Conservation (phyloP, 2,888 invertebrate genomes). For the Limnephilus marmoratus region DNA sequence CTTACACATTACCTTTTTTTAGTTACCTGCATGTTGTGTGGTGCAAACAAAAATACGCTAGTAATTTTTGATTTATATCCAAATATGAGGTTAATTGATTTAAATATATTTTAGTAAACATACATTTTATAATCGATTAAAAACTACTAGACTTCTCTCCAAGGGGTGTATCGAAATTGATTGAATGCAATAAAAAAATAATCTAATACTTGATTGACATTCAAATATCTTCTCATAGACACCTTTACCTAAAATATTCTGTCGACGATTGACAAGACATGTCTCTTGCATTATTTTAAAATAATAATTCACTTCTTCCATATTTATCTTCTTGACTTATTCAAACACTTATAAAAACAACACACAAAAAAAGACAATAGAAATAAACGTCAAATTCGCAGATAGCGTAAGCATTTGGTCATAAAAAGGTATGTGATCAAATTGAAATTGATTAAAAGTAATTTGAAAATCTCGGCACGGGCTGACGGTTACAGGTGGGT, state of each 20-base stretch:
- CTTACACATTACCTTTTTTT: no score
- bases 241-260: neutral
- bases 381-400: neutral
- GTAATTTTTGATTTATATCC: no score
- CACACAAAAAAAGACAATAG: neutral
- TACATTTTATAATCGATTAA: neutral
- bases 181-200: neutral
- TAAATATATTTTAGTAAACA: neutral
- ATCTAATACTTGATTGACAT: no score
- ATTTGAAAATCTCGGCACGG: conserved; percentile 16
- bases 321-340: neutral
- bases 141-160: no score
- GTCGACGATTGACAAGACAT: neutral
- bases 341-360: neutral
- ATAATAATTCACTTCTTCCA: neutral
- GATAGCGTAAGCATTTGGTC: neutral
- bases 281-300: neutral
- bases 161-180: neutral
- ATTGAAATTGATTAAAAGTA: neutral
- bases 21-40: neutral
- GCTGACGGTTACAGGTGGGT: conserved; percentile 58
- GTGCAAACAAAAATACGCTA: neutral
- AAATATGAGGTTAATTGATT: no score
- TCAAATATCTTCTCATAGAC: neutral
- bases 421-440: neutral